Evolutionary conservation across 2,797 vertebrate species (phyloP), one percentile per base, ranked within the genome.

Genomic region (Scleropages formosus): DNA sequence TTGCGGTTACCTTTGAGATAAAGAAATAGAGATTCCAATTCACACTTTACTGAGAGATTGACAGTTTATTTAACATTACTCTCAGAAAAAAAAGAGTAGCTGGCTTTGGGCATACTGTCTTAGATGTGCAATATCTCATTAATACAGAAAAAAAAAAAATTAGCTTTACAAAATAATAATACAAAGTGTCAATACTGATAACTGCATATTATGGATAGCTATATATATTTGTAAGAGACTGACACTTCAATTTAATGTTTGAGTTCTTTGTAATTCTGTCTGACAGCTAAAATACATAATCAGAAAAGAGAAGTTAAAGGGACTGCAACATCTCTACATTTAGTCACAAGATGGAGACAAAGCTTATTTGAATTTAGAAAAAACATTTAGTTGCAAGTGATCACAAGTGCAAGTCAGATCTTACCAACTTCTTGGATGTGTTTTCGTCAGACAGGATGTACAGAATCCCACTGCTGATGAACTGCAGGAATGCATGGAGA

Each of bases 361-460:
- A 13, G 22, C 8, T 22, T 24, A 8, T n/a, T 20, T 46, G 11
- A n/a, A 13, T 13, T 51, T 16, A 9, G 27, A 18, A 60, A 16
- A 51, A 58, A 58, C 8, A 39, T n/a, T 56, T 8, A 46, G 9
- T 24, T n/a, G 7, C 24, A n/a, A 2, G 20, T 8, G 13, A 69
- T n/a, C 12, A 53, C 18, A 53, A 20, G 44, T 47, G 46, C 0
- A 24, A 51, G 10, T 22, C 8, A 16, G 0, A 16, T 82, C 89
- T 87, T 79, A 92, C 91, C 4, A 80, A 86, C 84, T 92, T 91
- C 81, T 93, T 93, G 61, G 87, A 87, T 4, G 85, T 84, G 16
- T 81, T 86, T 63, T 84, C 80, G 27, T 90, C 89, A 47, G 90
- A 75, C 77, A 89, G 26, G 56, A 92, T 83, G 69, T 82, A 93